phyloP scores from a whole-genome alignment of 1,140 invertebrate genomes.

The Procambarus virginalis region DNA sequence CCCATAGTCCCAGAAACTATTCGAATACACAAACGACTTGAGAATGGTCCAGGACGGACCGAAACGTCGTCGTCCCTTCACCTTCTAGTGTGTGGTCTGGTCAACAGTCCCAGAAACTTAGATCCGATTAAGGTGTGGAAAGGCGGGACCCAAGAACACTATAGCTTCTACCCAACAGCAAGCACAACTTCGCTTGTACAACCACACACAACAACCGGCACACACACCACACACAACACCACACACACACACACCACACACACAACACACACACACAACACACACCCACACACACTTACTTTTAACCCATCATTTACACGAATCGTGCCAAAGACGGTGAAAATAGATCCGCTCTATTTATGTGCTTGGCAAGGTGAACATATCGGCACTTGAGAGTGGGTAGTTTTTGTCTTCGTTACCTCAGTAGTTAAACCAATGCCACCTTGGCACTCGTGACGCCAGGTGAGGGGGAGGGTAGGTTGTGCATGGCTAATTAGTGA shows the following conservation, averaged over 20 bases:
- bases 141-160: neutral
- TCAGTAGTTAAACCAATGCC: neutral
- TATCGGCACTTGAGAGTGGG: neutral
- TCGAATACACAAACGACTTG: too few species aligned
- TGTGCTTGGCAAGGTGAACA: neutral
- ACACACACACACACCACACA: neutral
- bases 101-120: too few species aligned
- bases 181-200: too few species aligned
- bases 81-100: too few species aligned
- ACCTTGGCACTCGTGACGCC: neutral
- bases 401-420: neutral
- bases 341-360: neutral
- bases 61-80: too few species aligned
- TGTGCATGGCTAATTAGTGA: neutral
- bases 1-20: too few species aligned
- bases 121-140: too few species aligned
- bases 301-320: neutral
- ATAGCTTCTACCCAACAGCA: too few species aligned
- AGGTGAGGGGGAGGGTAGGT: neutral
- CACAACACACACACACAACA: neutral
- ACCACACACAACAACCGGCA: neutral
- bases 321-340: neutral
- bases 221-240: neutral
- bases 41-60: too few species aligned
- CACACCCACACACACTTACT: neutral